Evolutionary conservation across 2,797 vertebrate species (phyloP), one percentile per base, ranked within the genome.

Genomic region (Chaunax sp.): DNA sequence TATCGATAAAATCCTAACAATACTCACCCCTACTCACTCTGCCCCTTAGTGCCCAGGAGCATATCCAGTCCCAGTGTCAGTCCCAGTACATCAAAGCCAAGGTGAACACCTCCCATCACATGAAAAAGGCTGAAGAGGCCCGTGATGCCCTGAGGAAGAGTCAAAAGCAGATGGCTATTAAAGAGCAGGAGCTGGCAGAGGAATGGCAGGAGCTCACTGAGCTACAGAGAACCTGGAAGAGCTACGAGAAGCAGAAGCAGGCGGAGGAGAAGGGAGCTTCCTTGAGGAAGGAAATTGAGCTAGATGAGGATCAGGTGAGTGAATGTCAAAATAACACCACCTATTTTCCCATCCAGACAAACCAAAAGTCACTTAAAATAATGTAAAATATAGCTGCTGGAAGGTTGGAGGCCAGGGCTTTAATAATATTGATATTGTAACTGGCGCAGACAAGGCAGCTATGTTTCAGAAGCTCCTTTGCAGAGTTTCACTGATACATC

Each of bases 21-120:
- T 1, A 61, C 54, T 40, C 43, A 38, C 8, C 19, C 64, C 4
- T 10, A 50, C 18, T 70, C 0, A 2, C 35, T 49, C 3, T 67
- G 8, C 66, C 38, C 23, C 45, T 12, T 69, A 99, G 97, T 18
- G 83, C 85, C 71, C 84, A 96, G 78, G 97, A 98, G 78, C 85
- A 92, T 10, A 73, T 85, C 9, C 81, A 96, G 66, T 90, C 89
- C 87, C 95, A 95, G 78, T 92, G 90, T 74, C 94, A 47, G 63
- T 67, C 96, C 14, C 94, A 94, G 30, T 98, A 95, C 76, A 93
- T 97, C 90, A 98, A 95, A 92, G 94, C 95, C 65, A 98, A 95
- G 81, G 96, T 97, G 56, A 98, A 96, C 64, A 95, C 95, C 18
- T 90, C 94, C 59, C 93, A 99, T 80, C 95, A 95, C 69, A 75